Percentiles rank a stretch among this genome's conserved stretches.
These are phyloP conservation scores for Piprites chloris DNA, from an alignment of 2,113 vertebrate genomes.

Conservation along the genomic window DNA sequence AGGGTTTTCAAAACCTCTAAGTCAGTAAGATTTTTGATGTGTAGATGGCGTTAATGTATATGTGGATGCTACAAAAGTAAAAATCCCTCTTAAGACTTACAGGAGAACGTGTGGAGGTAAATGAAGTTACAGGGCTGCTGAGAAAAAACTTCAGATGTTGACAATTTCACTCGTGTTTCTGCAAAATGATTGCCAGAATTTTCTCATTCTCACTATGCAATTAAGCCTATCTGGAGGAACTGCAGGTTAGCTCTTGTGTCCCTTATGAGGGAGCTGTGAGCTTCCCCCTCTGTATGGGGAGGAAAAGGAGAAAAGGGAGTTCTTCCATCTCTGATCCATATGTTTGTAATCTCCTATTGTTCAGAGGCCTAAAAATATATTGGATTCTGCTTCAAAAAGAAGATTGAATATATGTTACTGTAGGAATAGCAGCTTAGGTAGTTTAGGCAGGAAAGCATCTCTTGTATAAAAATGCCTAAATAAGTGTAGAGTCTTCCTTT, in stretches of 20 bases:
- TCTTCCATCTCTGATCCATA: neutral
- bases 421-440: neutral
- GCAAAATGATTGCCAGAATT: neutral
- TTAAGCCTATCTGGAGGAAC: neutral
- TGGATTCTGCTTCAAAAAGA: neutral
- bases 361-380: neutral
- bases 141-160: neutral
- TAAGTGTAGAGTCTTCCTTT: neutral
- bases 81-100: fast-evolving
- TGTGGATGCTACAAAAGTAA: neutral
- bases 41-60: neutral
- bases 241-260: neutral
- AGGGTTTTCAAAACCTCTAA: neutral
- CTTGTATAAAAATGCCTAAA: neutral
- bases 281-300: neutral
- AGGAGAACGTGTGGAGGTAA: neutral
- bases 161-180: neutral
- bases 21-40: neutral
- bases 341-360: neutral
- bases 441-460: neutral
- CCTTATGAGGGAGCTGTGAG: neutral
- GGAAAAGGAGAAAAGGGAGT: neutral
- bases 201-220: neutral
- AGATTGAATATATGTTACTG: neutral
- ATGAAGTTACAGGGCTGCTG: neutral